Conservation (phyloP, 2,888 invertebrate genomes). For the Leucophenga montana region DNA sequence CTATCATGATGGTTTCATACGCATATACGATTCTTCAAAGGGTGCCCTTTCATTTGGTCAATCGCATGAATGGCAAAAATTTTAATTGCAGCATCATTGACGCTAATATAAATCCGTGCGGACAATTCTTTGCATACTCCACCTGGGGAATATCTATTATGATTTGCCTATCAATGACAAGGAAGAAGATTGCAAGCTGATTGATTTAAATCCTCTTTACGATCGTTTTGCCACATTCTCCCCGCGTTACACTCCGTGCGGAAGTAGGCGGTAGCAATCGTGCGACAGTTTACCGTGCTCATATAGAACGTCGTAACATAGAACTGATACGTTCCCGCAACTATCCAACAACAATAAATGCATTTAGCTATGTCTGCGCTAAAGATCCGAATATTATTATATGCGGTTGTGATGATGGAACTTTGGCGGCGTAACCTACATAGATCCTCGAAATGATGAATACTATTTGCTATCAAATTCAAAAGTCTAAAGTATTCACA, state of each 20-base stretch:
- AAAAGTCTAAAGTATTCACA: conserved; percentile 90
- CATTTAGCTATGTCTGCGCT: conserved; percentile 83
- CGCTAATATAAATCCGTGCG: conserved; percentile 86
- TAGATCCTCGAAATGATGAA: conserved; percentile 86
- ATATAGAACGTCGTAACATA: conserved; percentile 75
- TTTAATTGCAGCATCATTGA: conserved; percentile 91
- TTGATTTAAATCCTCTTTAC: conserved; percentile 78
- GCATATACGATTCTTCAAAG: conserved; percentile 80
- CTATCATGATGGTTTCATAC: conserved; percentile 82
- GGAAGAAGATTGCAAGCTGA: conserved; percentile 77
- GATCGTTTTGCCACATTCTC: conserved; percentile 86
- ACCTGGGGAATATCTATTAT: conserved; percentile 88
- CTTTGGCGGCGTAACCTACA: conserved; percentile 86
- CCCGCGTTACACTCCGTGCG: conserved; percentile 83
- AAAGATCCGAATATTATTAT: conserved; percentile 84
- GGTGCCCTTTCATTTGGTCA: conserved; percentile 78
- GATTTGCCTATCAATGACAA: conserved; percentile 77
- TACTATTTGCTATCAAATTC: conserved; percentile 87
- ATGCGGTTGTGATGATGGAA: conserved; percentile 87
- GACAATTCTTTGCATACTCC: conserved; percentile 83
- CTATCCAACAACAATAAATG: conserved; percentile 78
- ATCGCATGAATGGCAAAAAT: conserved; percentile 80
- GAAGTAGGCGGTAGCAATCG: conserved; percentile 84
- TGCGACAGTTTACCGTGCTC: conserved; percentile 83
- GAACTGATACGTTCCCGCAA: conserved; percentile 75